Evolutionary conservation across 2,797 vertebrate species (phyloP), one percentile per base, ranked within the genome.

Genomic region (Ctenochaetus hawaiiensis): DNA sequence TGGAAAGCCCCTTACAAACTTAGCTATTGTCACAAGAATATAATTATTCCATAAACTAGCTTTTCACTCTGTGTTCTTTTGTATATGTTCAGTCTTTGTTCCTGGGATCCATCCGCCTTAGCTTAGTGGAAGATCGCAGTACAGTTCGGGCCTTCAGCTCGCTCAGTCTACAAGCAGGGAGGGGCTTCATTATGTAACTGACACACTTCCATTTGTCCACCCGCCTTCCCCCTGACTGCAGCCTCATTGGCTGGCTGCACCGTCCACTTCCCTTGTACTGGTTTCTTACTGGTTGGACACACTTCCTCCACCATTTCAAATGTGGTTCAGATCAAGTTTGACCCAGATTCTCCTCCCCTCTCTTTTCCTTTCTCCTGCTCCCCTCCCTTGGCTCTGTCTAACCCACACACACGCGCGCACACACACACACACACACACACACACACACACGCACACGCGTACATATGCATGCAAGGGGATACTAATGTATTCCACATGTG

Each of bases 161-260:
- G 14, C 70, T 71, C 75, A 2, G 54, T 60, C 56, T 69, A 0
- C 16, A 5, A 59, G 39, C 54, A 78, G 89, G 92, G 93, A 82
- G 91, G 91, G 77, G 85, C 82, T 52, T 72, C 69, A 85, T 96
- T 96, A 93, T 94, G 93, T 94, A 95, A 95, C 91, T 84, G 91
- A 92, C 94, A 94, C 87, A 90, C 67, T 91, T 94, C 84, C 37
- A n/a, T 59, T 57, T 74, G 47, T 79, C 87, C 86, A 63, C 84
- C 89, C 72, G 45, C 81, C 61, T 59, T 54, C 62, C 6, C 69
- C 43, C 61, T 56, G 52, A 2, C 53, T 1, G 6, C 26, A 6
- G 0, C 45, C 60, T 73, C 70, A 94, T 94, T 95, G 95, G 95
- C 52, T 39, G 43, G 10, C 64, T 52, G 41, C 48, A 2, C 56